Percentiles rank a stretch among this genome's conserved stretches.
Evolutionary conservation across 2,888 invertebrate species (phyloP).

Genomic region (Andrena bucephala): DNA sequence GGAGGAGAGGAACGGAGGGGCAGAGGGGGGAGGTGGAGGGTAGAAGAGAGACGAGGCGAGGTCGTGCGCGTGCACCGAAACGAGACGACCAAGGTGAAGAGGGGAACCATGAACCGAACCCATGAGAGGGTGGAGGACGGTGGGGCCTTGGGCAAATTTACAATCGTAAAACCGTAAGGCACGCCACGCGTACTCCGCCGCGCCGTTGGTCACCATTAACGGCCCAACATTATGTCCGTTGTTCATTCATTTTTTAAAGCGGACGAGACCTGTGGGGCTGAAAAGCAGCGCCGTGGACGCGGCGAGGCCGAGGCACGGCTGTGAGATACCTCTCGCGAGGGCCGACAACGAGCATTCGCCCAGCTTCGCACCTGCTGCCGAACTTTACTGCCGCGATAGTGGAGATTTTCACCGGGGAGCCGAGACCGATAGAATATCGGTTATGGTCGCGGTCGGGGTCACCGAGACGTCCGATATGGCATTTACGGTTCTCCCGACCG

Average conservation of each 20-base stretch:
- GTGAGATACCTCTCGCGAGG: conserved; percentile 1
- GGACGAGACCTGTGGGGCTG: too few species aligned
- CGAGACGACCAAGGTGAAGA: conserved; percentile 3
- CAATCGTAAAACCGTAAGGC: conserved; percentile 46
- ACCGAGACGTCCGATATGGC: too few species aligned
- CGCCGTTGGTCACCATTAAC: conserved; percentile 44
- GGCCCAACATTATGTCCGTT: background rate
- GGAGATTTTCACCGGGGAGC: background rate
- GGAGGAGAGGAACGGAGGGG: conserved; percentile 6
- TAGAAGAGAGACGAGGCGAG: background rate
- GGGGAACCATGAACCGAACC: background rate
- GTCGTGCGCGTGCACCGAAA: conserved; percentile 30
- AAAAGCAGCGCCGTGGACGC: background rate
- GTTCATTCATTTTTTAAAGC: conserved; percentile 5
- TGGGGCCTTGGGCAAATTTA: conserved; percentile 53
- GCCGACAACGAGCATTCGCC: conserved; percentile 5
- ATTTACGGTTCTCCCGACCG: too few species aligned
- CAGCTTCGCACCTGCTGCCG: conserved; percentile 40
- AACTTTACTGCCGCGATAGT: conserved; percentile 49
- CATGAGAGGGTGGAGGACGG: background rate
- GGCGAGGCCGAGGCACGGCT: background rate
- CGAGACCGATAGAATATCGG: too few species aligned
- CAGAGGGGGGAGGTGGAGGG: background rate
- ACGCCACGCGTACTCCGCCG: conserved; percentile 8
- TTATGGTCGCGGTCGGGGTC: too few species aligned